Evolutionary conservation across 2,113 vertebrate genomes (phyloP).

Genomic region (Regulus satrapa): DNA sequence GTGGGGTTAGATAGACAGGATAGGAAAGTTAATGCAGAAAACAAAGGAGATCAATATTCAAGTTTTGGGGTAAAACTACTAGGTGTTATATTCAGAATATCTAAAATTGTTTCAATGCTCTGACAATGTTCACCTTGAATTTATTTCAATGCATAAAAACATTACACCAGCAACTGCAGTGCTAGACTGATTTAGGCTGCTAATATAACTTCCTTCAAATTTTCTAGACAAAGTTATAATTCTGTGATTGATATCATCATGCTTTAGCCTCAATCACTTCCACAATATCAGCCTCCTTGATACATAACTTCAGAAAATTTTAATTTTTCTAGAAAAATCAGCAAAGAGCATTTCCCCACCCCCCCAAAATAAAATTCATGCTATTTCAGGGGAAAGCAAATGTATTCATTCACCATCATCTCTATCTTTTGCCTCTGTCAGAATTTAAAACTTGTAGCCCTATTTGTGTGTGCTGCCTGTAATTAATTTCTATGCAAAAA

Average conservation of each 20-base stretch:
- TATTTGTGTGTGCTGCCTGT: background rate
- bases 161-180: background rate
- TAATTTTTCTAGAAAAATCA: background rate
- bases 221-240: background rate
- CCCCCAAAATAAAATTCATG: background rate
- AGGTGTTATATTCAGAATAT: background rate
- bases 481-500: background rate
- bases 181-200: background rate
- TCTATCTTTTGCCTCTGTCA: background rate
- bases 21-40: background rate
- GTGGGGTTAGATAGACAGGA: background rate
- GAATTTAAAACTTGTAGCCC: background rate
- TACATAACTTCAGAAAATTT: background rate
- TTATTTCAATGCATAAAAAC: background rate
- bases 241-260: background rate
- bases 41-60: background rate
- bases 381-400: background rate
- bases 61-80: background rate
- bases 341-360: fast-evolving
- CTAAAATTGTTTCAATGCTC: background rate
- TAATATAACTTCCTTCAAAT: background rate
- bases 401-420: fast-evolving
- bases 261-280: background rate
- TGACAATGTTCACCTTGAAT: background rate
- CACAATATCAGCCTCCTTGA: background rate